Base-by-base conservation (phyloP, 2,797 vertebrate genomes). In the Poecilia velifera region DNA sequence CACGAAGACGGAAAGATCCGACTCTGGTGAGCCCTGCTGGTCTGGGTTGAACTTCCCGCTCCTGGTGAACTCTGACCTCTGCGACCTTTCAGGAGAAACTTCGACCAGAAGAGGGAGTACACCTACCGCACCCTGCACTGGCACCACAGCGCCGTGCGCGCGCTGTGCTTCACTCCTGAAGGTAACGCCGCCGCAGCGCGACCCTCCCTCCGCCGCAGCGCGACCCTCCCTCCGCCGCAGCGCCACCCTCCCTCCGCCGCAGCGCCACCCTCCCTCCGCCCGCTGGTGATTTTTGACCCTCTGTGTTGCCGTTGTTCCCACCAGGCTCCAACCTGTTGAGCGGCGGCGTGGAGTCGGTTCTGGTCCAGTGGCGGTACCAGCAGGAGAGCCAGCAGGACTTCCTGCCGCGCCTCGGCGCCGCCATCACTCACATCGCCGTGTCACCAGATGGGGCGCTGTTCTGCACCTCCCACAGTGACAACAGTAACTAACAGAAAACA, bases 1-100 rank as follows among this genome's bases (percentile, higher is more conserved):
- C 98, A 99, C 1, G 91, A 94, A 43, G 97, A 99, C 39, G 98
- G 98, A 64, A 98, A 97, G 91, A 99, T 99, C 53, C 96, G 98
- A 13, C 88, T 99, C 68, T 99, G 98, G 98, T 99, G 90, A 84
- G 97, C 83, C 45, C 4, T 13, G 34, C 70, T 4, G n/a, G 46
- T 0, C 13, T 7, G 22, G 14, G 46, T 70, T 3, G 9, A 4
- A n/a, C 53, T n/a, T n/a, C 53, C 25, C 0, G 53, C 10, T 28
- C 3, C 25, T 5, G 13, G 18, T 5, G 46, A 28, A 22, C 43
- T 9, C 31, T 41, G 14, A 45, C 77, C 6, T 84, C 36, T 53
- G 2, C 51, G 70, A 8, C 22, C 51, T 55, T n/a, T n/a, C 18
- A 99, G 97, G 98, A 97, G 97, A 90, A 98, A 99, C 94, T 97